A percentile compares a stretch with the other conserved stretches of the same genome.
These are phyloP conservation scores for Homarus gammarus DNA, from an alignment of 2,888 invertebrate species.

Conservation along the genomic window DNA sequence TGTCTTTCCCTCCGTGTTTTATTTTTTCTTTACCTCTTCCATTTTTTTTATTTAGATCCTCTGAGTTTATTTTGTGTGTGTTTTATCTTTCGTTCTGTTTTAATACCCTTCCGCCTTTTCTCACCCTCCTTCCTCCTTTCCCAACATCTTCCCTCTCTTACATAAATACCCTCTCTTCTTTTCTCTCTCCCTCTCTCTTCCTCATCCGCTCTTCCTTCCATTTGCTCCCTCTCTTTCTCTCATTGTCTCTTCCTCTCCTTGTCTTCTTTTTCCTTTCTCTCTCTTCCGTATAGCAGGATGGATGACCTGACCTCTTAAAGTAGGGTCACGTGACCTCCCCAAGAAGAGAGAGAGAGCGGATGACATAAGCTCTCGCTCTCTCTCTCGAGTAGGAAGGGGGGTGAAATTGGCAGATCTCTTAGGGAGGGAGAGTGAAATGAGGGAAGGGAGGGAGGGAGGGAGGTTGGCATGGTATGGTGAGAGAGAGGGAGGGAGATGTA, in stretches of 20 bases:
- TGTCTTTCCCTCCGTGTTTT: not conserved
- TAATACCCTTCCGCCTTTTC: too few species aligned
- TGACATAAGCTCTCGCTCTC: not conserved
- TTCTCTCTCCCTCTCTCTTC: conserved; percentile 25
- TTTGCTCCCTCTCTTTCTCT: conserved; percentile 25
- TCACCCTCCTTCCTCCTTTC: too few species aligned
- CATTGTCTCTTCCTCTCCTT: not conserved
- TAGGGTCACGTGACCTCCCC: too few species aligned
- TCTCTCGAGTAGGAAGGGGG: not conserved
- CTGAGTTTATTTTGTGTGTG: too few species aligned
- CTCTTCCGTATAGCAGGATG: not conserved
- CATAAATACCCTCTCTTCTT: not conserved
- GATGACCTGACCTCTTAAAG: too few species aligned
- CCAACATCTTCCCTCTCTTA: not conserved
- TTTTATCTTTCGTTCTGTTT: too few species aligned
- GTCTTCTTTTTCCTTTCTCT: not conserved
- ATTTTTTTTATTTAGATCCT: too few species aligned
- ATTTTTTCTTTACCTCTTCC: not conserved
- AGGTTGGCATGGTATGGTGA: not conserved
- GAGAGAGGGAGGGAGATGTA: not conserved
- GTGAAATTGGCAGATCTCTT: not conserved
- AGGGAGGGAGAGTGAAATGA: not conserved
- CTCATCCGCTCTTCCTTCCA: too few species aligned
- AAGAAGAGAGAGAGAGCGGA: too few species aligned
- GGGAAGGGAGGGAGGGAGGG: too few species aligned